phyloP scores from a whole-genome alignment of 2,888 invertebrate species.

The Sarcophaga rosellei region DNA sequence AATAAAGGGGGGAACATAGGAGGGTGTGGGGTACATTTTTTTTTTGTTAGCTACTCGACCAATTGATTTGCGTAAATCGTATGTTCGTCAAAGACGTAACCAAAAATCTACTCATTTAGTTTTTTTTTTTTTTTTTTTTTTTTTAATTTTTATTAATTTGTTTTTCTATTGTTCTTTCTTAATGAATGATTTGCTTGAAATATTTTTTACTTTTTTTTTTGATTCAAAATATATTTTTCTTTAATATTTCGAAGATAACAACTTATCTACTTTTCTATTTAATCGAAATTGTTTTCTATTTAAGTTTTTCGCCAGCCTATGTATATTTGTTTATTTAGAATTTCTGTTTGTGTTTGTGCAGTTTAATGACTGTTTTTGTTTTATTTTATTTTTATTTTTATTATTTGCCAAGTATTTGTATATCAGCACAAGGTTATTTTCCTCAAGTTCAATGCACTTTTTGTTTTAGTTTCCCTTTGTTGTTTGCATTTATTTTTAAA shows the following conservation, averaged over 20 bases:
- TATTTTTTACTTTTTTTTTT: background rate
- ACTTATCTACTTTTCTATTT: background rate
- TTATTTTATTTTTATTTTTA: background rate
- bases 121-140: background rate
- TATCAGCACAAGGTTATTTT: slow-evolving; percentile 29
- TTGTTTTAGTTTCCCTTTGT: slow-evolving; percentile 1
- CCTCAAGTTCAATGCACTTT: slow-evolving; percentile 53
- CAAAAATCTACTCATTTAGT: background rate
- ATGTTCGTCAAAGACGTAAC: background rate
- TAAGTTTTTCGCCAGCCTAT: background rate
- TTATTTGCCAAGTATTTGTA: slow-evolving; percentile 1
- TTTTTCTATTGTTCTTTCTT: background rate
- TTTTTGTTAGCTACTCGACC: background rate
- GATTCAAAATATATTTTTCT: background rate
- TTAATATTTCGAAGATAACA: background rate
- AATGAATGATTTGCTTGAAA: too few relatives aligned
- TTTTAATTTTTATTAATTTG: background rate
- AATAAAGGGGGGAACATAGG: background rate
- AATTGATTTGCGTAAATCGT: slow-evolving; percentile 32
- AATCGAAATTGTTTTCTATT: background rate
- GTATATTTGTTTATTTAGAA: background rate
- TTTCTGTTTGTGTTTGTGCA: background rate
- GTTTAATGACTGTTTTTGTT: background rate
- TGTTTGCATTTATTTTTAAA: slow-evolving; percentile 13
- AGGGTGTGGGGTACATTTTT: background rate